phyloP scores from a whole-genome alignment of 2,888 invertebrate species.

The Galerucella pusilla region DNA sequence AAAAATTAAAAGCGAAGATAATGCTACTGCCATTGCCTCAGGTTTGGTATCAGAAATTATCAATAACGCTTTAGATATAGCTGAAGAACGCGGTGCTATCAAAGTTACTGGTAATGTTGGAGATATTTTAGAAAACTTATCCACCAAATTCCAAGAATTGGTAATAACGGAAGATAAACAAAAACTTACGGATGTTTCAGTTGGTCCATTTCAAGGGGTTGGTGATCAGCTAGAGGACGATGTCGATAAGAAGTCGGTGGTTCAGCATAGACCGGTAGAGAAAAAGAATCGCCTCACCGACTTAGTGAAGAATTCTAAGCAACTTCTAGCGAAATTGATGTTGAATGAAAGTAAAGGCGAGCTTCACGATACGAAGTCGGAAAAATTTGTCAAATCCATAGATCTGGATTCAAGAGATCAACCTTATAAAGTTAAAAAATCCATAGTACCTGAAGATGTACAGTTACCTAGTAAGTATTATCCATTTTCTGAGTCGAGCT shows the following conservation, averaged over 20 bases:
- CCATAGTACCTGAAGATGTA: conserved; percentile 42
- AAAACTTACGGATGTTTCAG: conserved; percentile 20
- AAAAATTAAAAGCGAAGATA: conserved; percentile 42
- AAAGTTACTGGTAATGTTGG: conserved; percentile 43
- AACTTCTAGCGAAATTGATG: conserved; percentile 54
- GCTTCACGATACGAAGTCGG: conserved; percentile 47
- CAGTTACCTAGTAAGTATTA: conserved; percentile 37
- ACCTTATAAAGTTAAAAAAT: conserved; percentile 35
- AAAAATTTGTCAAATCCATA: conserved; percentile 45
- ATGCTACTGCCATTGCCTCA: conserved; percentile 52
- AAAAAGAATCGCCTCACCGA: conserved; percentile 64
- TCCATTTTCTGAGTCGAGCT: too few species aligned
- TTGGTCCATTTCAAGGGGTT: conserved; percentile 30
- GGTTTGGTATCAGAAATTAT: conserved; percentile 61
- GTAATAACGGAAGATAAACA: conserved; percentile 34
- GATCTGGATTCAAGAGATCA: conserved; percentile 45
- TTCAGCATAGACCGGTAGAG: conserved; percentile 59
- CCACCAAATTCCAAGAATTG: conserved; percentile 40
- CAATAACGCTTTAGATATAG: conserved; percentile 60
- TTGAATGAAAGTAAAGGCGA: conserved; percentile 57
- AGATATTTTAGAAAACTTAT: conserved; percentile 49
- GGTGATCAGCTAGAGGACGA: conserved; percentile 53
- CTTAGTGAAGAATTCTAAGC: conserved; percentile 62
- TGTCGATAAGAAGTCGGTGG: conserved; percentile 40
- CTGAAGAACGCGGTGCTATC: conserved; percentile 39